Base-by-base conservation (phyloP, 2,888 invertebrate genomes). In the Scotopteryx bipunctaria region DNA sequence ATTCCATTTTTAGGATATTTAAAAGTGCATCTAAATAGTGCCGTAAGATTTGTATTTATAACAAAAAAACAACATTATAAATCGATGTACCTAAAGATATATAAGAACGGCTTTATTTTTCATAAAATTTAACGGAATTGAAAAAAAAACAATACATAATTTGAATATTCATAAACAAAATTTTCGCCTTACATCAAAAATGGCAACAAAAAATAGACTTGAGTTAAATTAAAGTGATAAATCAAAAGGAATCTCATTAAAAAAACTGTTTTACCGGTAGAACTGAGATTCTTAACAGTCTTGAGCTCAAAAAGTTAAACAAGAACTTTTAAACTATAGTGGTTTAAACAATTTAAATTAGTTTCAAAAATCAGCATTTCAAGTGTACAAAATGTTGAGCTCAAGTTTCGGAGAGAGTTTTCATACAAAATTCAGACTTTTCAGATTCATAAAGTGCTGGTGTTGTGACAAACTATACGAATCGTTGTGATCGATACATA, bases 401-500 rank as follows among this genome's bases (percentile, higher is more conserved):
- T 54, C 54, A 43, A 58, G 40, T 38, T 54, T 55, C 42, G 8
- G 9, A 29, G 40, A 57, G n/a, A 45, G 53, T 21, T 32, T 44
- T 41, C 47, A 31, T 47, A 53, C 14, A 35, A 48, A 52, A 48
- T 38, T 59, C 55, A 58, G 55, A 57, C 59, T 64, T 63, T 25
- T 25, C n/a, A 48, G 80, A 79, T 79, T 80, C 81, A 81, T 81
- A 55, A 69, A 67, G 67, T 73, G 81, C 50, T 66, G 74, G 53
- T 81, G 77, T 58, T 50, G 66, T 74, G 81, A 81, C 81, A 81
- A 80, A 74, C 77, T 42, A 16, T 2, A 55, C 51, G 59, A 74
- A 74, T 83, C 70, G 63, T 57, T 70, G 66, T 60, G 68, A 69
- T 67, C 66, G 61, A 67, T 71, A 71, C 74, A 37, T 29, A 32